Evolutionary conservation across 2,113 vertebrate species (phyloP).

Genomic region (Pandion haliaetus): DNA sequence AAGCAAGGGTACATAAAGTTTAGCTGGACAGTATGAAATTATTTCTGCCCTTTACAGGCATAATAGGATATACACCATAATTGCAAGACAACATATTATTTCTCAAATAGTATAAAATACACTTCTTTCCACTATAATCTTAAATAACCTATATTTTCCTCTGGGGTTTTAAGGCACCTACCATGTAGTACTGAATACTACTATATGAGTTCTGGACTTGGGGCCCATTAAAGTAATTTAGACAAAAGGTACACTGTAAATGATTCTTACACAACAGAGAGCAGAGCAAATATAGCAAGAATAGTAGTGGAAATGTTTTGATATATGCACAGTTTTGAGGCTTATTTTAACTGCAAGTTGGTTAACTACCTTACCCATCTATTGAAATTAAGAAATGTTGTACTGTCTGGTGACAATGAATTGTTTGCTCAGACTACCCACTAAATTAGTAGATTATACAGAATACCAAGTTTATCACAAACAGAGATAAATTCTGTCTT

Average conservation of each 20-base stretch:
- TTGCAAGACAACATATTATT: not conserved
- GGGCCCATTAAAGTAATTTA: not conserved
- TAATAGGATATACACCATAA: not conserved
- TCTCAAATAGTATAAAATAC: not conserved
- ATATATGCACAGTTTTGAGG: not conserved
- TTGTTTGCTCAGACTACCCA: not conserved
- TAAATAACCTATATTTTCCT: not conserved
- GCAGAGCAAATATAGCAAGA: not conserved
- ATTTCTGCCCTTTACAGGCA: not conserved
- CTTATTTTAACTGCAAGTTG: not conserved
- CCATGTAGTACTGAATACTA: not conserved
- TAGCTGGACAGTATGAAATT: not conserved
- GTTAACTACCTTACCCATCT: not conserved
- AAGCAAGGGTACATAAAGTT: not conserved
- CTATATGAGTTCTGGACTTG: not conserved
- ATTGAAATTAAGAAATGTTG: not conserved
- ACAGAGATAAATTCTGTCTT: not conserved
- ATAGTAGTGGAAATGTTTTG: not conserved
- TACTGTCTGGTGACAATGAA: not conserved
- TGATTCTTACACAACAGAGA: not conserved
- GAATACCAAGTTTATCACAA: not conserved
- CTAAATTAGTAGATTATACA: not conserved
- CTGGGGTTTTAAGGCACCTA: not conserved
- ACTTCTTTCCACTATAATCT: not conserved
- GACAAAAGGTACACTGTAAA: not conserved